Base-by-base conservation (phyloP, 2,113 vertebrate genomes). In the Dasyornis broadbenti region DNA sequence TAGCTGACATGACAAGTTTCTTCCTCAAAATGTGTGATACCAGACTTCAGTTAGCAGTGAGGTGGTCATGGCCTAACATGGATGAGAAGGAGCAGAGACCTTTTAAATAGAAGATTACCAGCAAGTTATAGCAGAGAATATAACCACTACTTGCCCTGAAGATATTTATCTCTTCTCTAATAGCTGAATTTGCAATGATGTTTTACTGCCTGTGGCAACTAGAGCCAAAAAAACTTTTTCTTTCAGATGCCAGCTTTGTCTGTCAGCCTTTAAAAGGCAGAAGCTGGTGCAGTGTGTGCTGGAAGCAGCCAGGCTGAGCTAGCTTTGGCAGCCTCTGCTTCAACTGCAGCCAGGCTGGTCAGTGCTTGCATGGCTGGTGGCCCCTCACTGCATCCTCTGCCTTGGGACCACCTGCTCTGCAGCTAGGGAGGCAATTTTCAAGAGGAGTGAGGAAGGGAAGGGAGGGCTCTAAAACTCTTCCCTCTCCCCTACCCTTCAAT, bases 111-210 rank as follows among this genome's bases (percentile, higher is more conserved):
- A 92, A 83, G n/a, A 72, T 85, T 69, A 63, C 33, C 42, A 40
- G 39, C 35, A 71, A 82, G 35, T 76, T 78, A 64, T 27, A 78
- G 42, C 27, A 59, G 89, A 65, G 45, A 85, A 10, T 80, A 40
- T 24, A 87, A 63, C 42, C 42, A 22, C 21, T 47, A 39, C 65
- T 64, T 87, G 50, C 57, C 73, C 78, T 72, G 84, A 71, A 95
- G 61, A 24, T 92, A 72, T 57, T 79, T 72, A 60, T 72, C 53
- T 86, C 42, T 73, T 91, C 71, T 89, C 18, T 66, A 60, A 63
- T 47, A 72, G 75, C 52, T 91, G 71, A 77, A 80, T 93, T 94
- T 85, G 63, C 75, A 90, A 33, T 82, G 86, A 77, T 63, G 27
- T 82, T 54, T 77, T 86, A 66, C 44, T 70, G 76, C 92, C 82